These are phyloP conservation scores for Lynx canadensis DNA, from an alignment of 2,113 vertebrate genomes.

Conservation along the genomic window DNA sequence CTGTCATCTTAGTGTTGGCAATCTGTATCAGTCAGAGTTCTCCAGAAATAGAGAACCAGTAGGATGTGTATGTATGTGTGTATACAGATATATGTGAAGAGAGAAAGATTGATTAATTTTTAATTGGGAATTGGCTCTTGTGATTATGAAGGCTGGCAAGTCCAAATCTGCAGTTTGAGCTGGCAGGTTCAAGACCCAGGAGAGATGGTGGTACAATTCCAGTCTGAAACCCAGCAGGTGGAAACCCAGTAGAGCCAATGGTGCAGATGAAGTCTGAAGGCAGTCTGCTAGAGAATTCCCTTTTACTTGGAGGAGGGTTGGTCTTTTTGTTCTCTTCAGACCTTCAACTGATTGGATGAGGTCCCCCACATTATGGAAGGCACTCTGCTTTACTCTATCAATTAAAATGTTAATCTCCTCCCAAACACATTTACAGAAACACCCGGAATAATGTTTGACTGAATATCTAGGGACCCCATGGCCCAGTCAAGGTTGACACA, in stretches of 20 bases:
- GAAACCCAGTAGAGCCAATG: rapidly evolving
- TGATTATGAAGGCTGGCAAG: not conserved
- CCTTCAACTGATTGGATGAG: not conserved
- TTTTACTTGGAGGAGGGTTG: not conserved
- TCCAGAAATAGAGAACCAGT: not conserved
- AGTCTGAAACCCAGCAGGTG: not conserved
- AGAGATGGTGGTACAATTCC: rapidly evolving
- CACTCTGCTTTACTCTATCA: not conserved
- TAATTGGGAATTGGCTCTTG: not conserved
- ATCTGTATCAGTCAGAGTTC: not conserved
- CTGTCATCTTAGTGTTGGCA: not conserved
- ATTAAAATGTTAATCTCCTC: not conserved
- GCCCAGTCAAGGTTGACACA: not conserved
- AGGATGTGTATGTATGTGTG: not conserved
- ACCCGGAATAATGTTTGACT: not conserved
- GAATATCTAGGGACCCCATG: not conserved
- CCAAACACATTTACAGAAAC: not conserved
- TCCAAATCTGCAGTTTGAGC: not conserved
- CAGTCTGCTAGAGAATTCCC: not conserved
- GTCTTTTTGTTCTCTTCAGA: not conserved
- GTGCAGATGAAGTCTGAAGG: not conserved
- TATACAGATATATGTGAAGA: not conserved
- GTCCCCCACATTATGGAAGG: not conserved
- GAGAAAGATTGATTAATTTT: not conserved
- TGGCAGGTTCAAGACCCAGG: not conserved